Base-by-base conservation (phyloP, 2,888 invertebrate species). In the Oscheius sp. region DNA sequence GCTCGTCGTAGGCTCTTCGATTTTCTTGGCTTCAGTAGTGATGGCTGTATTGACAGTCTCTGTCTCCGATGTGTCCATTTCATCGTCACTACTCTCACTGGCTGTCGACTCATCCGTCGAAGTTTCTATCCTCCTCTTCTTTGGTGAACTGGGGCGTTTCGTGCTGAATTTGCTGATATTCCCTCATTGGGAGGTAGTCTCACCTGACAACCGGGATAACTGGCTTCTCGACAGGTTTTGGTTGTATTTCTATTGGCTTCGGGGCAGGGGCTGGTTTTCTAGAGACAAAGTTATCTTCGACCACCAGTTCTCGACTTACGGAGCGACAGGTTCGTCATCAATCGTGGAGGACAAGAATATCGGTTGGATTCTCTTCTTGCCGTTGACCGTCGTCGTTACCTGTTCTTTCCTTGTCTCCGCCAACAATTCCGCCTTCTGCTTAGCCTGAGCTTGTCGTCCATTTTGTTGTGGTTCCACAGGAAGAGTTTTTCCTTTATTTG, bases 291-390 rank as follows among this genome's bases (percentile, higher is more conserved):
- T 23, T 55, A 3, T 55, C 3, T 27, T 2, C 12, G 25, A 45
- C 7, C 23, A 59, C 13, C 25, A 9, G 21, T 41, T 18, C 9
- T 9, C 1, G 35, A 53, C 45, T 49, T 41, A 23, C 41, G 68
- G n/a, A 16, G 16, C 12, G 21, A 27, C 53, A 53, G 70, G 56
- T 21, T 75, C 75, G 2, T 72, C 73, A 16, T 64, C 75, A 1
- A 75, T 61, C 2, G 79, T 82, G 6, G 82, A 78, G 25, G 79
- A 78, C 35, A 98, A 93, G 89, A 95, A 95, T 90, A 98, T 94
- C 0, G 98, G 98, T 7, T 96, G 98, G 81, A 99, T 99, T 77
- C 98, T 92, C 53, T 98, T 91, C 89, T 95, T 94, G 43, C 98
- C 99, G 90, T 97, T 96, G n/a, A 16, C 27, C 0, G 25, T 27